Evolutionary conservation across 2,113 vertebrate genomes (phyloP), one percentile per base, ranked within the genome.

Genomic region (Melanotaenia duboulayi): DNA sequence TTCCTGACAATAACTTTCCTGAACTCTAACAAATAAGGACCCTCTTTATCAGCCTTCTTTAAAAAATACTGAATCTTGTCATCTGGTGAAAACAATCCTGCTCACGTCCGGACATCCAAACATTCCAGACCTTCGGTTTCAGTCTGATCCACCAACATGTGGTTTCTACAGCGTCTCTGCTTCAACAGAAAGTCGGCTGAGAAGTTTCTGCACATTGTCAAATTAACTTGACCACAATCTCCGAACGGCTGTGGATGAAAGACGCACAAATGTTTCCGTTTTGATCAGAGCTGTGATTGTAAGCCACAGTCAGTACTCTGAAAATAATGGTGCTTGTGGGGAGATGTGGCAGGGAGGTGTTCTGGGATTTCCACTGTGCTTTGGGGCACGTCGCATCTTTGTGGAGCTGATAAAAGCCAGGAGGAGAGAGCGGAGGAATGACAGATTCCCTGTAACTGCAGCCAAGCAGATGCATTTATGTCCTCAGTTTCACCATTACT

Each of bases 291-390:
- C 54, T 61, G 20, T 51, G 83, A 76, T 78, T 68, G 70, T 20
- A 67, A 62, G 86, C 85, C 87, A 90, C 87, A 85, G 74, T 71
- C 82, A 91, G 85, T 78, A 83, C 73, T 85, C 57, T 71, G 54
- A 86, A 69, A 89, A 74, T 56, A 84, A 86, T 79, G 51, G 10
- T 66, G 57, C 65, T 61, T 74, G 62, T 1, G 46, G 58, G 52
- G 51, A 74, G 63, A 78, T 54, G 68, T 61, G 65, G 66, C 48
- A 6, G 44, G 52, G 46, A 69, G 61, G 78, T 52, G 67, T 72
- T 80, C 51, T 72, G 76, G 80, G 76, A 68, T 82, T 83, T 78
- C 66, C 58, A 49, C 62, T 39, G 65, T 2, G 24, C 74, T 83
- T 62, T 23, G 32, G 49, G 20, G 3, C 48, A 19, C 10, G 63